These are phyloP conservation scores for Formica aserva DNA, from an alignment of 2,888 invertebrate species.

Conservation along the genomic window DNA sequence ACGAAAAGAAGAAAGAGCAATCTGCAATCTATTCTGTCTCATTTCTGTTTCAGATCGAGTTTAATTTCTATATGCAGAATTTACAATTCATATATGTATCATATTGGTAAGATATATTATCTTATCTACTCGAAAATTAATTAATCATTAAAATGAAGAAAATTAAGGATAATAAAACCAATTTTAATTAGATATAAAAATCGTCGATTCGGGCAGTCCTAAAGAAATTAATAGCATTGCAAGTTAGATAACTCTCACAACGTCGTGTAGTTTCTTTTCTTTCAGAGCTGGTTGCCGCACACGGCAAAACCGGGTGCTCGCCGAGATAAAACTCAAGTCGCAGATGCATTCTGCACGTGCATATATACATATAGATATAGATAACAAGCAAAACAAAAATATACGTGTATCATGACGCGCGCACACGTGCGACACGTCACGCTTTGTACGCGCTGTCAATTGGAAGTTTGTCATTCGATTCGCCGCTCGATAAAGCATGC, in stretches of 20 bases:
- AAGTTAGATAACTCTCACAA: not conserved
- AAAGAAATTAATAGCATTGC: not conserved
- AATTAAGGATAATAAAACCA: no score
- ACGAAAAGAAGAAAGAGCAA: no score
- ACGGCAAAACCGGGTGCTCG: conserved; percentile 19
- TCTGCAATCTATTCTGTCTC: no score
- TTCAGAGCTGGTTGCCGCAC: not conserved
- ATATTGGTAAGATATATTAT: no score
- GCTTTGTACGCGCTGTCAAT: conserved; percentile 32
- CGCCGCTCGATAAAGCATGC: conserved; percentile 13
- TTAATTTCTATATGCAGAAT: no score
- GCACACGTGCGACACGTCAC: conserved; percentile 15
- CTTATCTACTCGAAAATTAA: no score
- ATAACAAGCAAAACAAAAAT: not conserved
- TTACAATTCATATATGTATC: no score
- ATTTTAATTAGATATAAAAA: no score
- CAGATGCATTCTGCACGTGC: conserved; percentile 18
- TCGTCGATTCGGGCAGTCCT: no score
- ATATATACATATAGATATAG: not conserved
- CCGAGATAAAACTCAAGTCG: conserved; percentile 43
- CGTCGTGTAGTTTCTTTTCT: conserved; percentile 6
- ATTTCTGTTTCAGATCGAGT: no score
- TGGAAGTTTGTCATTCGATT: conserved; percentile 28
- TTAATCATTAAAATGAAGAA: no score
- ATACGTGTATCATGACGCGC: not conserved